Conservation (phyloP, 2,797 vertebrate genomes). For the Chiloscyllium punctatum region DNA sequence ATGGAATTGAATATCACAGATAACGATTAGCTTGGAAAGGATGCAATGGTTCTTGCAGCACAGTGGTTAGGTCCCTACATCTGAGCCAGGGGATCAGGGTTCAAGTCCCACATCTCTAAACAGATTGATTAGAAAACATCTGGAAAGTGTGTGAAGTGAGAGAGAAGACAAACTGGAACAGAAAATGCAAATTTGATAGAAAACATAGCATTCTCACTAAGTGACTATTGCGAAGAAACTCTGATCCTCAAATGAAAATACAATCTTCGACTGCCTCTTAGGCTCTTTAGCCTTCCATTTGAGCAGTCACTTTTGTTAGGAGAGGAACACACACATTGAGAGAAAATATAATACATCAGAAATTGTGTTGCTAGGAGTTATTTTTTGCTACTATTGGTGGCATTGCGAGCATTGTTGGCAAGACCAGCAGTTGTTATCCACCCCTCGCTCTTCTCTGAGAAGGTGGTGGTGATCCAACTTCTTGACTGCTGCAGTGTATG, state of each 20-base stretch:
- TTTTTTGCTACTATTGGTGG: too few species aligned
- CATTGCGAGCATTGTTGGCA: too few species aligned
- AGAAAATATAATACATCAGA: not conserved
- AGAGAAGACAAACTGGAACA: not conserved
- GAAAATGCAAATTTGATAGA: not conserved
- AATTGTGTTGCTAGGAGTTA: not conserved
- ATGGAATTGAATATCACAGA: not conserved
- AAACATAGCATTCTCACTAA: not conserved
- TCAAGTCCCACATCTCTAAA: too few species aligned
- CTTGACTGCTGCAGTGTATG: too few species aligned
- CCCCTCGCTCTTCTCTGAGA: too few species aligned
- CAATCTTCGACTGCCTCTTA: not conserved
- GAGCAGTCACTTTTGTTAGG: not conserved
- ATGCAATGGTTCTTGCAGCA: not conserved
- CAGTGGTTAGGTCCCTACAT: too few species aligned
- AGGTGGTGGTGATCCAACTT: too few species aligned
- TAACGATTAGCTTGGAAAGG: not conserved
- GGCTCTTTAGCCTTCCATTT: not conserved
- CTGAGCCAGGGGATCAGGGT: too few species aligned
- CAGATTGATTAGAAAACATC: too few species aligned
- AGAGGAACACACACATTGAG: not conserved
- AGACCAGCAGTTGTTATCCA: too few species aligned
- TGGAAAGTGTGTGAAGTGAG: too few species aligned
- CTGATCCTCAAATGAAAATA: not conserved
- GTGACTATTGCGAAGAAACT: not conserved